Conservation (phyloP, 2,113 vertebrate genomes). For the Crypturellus undulatus region DNA sequence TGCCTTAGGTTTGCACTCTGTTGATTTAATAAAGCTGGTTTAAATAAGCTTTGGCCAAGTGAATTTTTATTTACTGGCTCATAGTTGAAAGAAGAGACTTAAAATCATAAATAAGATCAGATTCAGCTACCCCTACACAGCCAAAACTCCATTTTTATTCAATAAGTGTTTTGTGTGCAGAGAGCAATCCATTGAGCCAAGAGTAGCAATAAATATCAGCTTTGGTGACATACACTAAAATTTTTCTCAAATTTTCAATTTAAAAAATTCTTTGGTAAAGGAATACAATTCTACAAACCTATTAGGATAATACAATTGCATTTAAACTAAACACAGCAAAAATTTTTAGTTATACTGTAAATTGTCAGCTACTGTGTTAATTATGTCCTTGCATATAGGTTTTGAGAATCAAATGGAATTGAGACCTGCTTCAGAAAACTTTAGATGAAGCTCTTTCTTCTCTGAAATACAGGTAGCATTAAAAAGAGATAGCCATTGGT, state of each 20-base stretch:
- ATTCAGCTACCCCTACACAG: neutral
- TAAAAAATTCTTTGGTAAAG: neutral
- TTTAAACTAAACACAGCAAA: neutral
- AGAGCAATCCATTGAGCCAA: neutral
- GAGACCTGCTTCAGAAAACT: constrained; percentile 17
- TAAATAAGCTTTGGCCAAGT: constrained; percentile 75
- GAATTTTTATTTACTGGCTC: constrained; percentile 60
- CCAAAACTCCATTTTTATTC: neutral
- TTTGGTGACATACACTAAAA: constrained; percentile 41
- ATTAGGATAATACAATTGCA: neutral
- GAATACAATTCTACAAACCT: constrained; percentile 29
- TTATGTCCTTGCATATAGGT: neutral
- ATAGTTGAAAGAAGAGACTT: constrained; percentile 57
- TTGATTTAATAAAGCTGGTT: constrained; percentile 72
- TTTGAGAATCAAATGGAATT: neutral
- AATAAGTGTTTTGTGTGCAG: neutral
- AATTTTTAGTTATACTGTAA: neutral
- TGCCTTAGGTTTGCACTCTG: constrained; percentile 65
- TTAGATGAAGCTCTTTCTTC: constrained; percentile 15
- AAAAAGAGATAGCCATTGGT: constrained; percentile 12
- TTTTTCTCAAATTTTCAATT: constrained; percentile 46
- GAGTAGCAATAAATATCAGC: neutral
- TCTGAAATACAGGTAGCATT: neutral
- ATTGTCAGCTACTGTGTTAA: constrained; percentile 8
- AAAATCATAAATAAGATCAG: constrained; percentile 28